These are phyloP conservation scores for Brassicogethes aeneus DNA, from an alignment of 2,888 invertebrate species.

Conservation along the genomic window DNA sequence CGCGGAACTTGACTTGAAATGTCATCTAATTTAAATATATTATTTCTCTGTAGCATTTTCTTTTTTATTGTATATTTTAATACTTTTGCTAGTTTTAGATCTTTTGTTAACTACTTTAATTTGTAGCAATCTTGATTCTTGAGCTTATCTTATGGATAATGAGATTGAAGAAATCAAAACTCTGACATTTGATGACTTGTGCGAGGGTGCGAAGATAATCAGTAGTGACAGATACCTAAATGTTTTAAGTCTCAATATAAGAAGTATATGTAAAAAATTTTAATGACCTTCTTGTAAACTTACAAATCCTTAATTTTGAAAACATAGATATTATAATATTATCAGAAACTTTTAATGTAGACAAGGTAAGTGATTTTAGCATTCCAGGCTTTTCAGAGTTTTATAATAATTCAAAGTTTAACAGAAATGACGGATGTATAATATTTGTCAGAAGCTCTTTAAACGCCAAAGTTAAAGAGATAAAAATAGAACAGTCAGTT, in stretches of 20 bases:
- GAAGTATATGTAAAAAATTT: slow-evolving; percentile 3
- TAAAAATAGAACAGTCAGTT: not conserved
- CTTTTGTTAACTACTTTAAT: not conserved
- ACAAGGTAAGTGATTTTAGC: slow-evolving; percentile 2
- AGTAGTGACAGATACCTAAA: not conserved
- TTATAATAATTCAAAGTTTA: slow-evolving; percentile 1
- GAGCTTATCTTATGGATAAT: not conserved
- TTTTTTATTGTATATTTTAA: not conserved
- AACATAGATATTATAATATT: slow-evolving; percentile 2
- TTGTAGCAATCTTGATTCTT: not conserved
- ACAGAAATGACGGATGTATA: not conserved
- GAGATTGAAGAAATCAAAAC: not conserved
- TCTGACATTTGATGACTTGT: not conserved
- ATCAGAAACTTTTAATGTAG: slow-evolving; percentile 1
- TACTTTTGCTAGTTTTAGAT: not conserved
- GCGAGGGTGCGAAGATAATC: not conserved
- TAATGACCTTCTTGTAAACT: not conserved
- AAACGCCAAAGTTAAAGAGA: not conserved
- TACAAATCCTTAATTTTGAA: not conserved
- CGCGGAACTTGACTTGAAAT: not conserved
- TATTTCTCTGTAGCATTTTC: not conserved
- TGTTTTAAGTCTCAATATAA: not conserved
- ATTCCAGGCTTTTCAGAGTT: slow-evolving; percentile 1
- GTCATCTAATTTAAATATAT: not conserved
- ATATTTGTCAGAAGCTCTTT: not conserved